Conservation (phyloP, 1,140 invertebrate species). For the Penaeus indicus region DNA sequence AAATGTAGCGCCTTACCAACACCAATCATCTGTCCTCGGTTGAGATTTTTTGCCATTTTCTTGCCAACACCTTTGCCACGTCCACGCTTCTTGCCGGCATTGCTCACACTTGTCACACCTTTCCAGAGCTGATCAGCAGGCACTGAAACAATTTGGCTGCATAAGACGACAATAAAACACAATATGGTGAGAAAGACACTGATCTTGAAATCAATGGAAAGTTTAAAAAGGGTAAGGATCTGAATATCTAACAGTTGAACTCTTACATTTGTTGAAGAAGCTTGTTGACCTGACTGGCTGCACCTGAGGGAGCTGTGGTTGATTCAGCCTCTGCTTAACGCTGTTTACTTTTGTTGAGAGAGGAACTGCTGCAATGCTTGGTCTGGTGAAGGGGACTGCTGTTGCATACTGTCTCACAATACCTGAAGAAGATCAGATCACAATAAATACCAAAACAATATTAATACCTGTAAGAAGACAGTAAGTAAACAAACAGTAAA, state of each 20-base stretch:
- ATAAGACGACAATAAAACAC: conserved; percentile 4
- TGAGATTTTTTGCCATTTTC: conserved; percentile 85
- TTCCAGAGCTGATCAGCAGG: conserved; percentile 91
- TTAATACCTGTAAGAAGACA: too few relatives aligned
- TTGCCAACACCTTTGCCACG: conserved; percentile 85
- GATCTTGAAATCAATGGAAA: background rate
- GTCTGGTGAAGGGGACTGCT: too few relatives aligned
- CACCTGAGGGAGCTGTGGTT: background rate
- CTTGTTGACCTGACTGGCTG: conserved; percentile 9
- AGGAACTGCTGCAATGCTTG: too few relatives aligned
- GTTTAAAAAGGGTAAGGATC: background rate
- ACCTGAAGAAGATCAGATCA: too few relatives aligned
- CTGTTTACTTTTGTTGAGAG: too few relatives aligned
- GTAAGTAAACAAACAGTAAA: too few relatives aligned
- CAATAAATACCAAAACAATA: too few relatives aligned
- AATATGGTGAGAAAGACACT: background rate
- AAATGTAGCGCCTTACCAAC: conserved; percentile 74
- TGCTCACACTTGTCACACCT: conserved; percentile 93
- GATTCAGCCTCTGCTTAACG: too few relatives aligned
- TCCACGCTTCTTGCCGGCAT: conserved; percentile 94
- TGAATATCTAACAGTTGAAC: background rate
- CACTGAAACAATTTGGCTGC: conserved; percentile 73
- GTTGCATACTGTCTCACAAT: too few relatives aligned
- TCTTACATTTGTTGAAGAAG: conserved; percentile 43
- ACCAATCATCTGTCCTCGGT: conserved; percentile 91